These are phyloP conservation scores for Tetheella fluctuosa DNA, from an alignment of 2,888 invertebrate genomes.

Conservation along the genomic window DNA sequence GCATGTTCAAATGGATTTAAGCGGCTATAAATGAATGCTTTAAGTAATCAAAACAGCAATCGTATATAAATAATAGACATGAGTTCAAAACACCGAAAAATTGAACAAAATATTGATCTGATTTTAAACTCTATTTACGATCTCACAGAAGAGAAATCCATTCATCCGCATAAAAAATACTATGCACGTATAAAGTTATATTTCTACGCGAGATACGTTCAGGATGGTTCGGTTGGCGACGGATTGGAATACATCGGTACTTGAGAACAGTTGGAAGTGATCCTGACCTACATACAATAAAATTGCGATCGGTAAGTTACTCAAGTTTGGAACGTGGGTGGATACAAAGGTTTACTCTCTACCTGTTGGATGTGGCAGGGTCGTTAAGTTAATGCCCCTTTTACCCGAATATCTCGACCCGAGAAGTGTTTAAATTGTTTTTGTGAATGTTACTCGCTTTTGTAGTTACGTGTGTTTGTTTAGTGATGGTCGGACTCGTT, in stretches of 20 bases:
- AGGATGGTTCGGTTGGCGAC: not conserved
- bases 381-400: constrained; percentile 46
- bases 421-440: constrained; percentile 12
- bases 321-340: constrained; percentile 23
- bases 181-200: constrained; percentile 2
- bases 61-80: not conserved
- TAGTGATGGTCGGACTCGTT: constrained; percentile 1
- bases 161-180: not conserved
- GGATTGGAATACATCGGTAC: constrained; percentile 8
- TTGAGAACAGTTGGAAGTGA: constrained; percentile 16
- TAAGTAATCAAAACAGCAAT: not conserved
- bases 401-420: constrained; percentile 13
- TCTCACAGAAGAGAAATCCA: not conserved
- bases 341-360: constrained; percentile 22
- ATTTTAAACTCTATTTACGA: not conserved
- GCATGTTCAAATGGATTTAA: not conserved
- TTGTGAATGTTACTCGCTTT: constrained; percentile 10
- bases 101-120: not conserved
- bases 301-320: constrained; percentile 21
- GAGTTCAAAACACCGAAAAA: not conserved
- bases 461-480: not conserved
- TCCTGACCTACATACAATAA: constrained; percentile 27
- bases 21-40: not conserved
- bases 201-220: not conserved
- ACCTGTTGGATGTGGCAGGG: constrained; percentile 51